A percentile compares a stretch with the other conserved stretches of the same genome.
Evolutionary conservation across 2,888 invertebrate species (phyloP).

Genomic region (Xestia sexstrigata): DNA sequence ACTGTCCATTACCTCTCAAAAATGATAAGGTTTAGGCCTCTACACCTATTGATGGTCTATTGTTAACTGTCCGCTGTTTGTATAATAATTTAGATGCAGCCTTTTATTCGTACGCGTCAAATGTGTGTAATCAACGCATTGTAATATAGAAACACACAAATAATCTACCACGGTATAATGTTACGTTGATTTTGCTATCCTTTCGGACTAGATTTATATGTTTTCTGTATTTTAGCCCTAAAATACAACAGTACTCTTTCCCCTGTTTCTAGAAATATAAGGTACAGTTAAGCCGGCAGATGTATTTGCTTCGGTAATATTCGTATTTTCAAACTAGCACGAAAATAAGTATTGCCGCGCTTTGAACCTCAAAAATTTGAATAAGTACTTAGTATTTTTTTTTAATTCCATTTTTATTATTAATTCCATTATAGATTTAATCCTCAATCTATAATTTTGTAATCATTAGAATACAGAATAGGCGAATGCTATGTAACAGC

Average conservation of each 20-base stretch:
- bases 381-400: background rate
- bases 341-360: background rate
- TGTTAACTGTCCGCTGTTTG: background rate
- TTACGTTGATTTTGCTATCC: conserved; percentile 46
- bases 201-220: conserved; percentile 20
- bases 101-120: conserved; percentile 5
- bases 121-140: conserved; percentile 38
- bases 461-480: background rate
- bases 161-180: conserved; percentile 52
- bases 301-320: background rate
- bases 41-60: background rate
- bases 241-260: background rate
- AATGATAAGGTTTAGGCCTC: background rate
- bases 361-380: background rate
- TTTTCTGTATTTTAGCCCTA: background rate
- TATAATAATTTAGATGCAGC: background rate
- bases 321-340: background rate
- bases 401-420: too few species aligned
- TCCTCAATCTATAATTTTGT: background rate
- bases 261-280: background rate
- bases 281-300: background rate
- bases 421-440: too few species aligned
- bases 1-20: background rate
- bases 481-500: background rate
- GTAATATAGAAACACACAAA: conserved; percentile 57